A percentile compares a stretch with the other conserved stretches of the same genome.
Conservation (phyloP, 2,888 invertebrate genomes). For the Stramonita haemastoma region DNA sequence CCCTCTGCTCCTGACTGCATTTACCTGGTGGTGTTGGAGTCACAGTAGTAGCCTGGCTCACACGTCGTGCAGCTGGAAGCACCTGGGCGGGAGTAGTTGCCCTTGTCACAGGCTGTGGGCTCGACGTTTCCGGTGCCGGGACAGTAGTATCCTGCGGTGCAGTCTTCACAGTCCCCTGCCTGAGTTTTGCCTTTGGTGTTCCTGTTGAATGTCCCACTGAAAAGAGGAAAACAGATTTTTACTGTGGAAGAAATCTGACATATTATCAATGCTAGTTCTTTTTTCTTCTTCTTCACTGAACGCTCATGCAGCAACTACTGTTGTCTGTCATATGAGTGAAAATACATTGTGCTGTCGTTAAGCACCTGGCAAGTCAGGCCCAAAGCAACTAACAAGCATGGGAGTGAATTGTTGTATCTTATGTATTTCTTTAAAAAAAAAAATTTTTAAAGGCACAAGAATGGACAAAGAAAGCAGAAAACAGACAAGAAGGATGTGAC, state of each 20-base stretch:
- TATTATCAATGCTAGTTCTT: too few species aligned
- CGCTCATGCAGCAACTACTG: too few species aligned
- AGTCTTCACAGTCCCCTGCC: constrained; percentile 61
- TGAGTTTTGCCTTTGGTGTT: constrained; percentile 63
- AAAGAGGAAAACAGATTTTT: constrained; percentile 33
- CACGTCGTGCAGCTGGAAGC: constrained; percentile 67
- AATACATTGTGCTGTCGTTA: too few species aligned
- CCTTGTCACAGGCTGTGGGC: constrained; percentile 72
- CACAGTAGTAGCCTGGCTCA: constrained; percentile 72
- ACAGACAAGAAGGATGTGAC: neutral
- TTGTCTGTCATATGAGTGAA: too few species aligned
- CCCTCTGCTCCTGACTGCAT: too few species aligned
- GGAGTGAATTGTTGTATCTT: too few species aligned
- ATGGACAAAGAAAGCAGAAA: neutral
- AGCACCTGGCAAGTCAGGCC: too few species aligned
- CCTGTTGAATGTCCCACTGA: constrained; percentile 68
- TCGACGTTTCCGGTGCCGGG: constrained; percentile 62
- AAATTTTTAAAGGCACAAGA: too few species aligned
- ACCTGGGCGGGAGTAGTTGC: constrained; percentile 70
- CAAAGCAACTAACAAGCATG: too few species aligned
- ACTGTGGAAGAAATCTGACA: too few species aligned
- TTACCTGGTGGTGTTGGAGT: constrained; percentile 69
- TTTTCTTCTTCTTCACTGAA: too few species aligned
- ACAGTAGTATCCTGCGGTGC: constrained; percentile 74
- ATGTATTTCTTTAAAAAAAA: too few species aligned